Base-by-base conservation (phyloP, 2,888 invertebrate genomes). In the Drosophila fulvimacula region DNA sequence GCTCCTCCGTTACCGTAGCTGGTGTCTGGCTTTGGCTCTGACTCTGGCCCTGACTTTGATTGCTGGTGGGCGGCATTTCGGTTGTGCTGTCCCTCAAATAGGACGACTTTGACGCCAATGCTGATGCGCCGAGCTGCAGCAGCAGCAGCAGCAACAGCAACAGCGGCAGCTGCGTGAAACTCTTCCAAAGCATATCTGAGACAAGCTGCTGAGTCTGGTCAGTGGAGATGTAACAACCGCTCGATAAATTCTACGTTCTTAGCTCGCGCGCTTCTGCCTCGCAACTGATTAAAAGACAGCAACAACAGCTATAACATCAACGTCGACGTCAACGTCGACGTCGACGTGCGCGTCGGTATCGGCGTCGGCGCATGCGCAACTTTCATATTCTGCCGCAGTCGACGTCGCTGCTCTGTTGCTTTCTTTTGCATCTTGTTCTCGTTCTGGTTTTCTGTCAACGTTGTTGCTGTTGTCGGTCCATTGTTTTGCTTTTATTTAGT, bases 401-500 rank as follows among this genome's bases (percentile, higher is more conserved):
- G 52, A 51, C 62, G 62, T 39, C 52, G 59, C 59, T 65, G 74
- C 65, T 66, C 38, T 58, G 36, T 66, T 62, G 81, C 82, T 88
- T 88, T 82, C 82, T 84, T 87, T 72, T 82, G 74, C 73, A 73
- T 67, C 82, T 82, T 67, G 75, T 87, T 84, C 85, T 79, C 70
- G 75, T 88, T 87, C 83, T 89, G 72, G 84, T 82, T 71, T 63
- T 9, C 36, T 57, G 57, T 57, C 19, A 13, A 11, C 7, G 39
- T 65, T 62, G 58, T 65, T 53, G 51, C 55, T 53, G 46, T 59
- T 53, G 44, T 53, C 69, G 58, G 39, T 60, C 30, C 51, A 53
- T 75, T 72, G 61, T 53, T 61, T 63, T 57, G 49, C 24, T 59
- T 70, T 81, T 75, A 63, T 86, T 77, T 76, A 80, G 74, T 69